These are phyloP conservation scores for Lepidurus packardi DNA, from an alignment of 1,140 invertebrate genomes.

Conservation along the genomic window DNA sequence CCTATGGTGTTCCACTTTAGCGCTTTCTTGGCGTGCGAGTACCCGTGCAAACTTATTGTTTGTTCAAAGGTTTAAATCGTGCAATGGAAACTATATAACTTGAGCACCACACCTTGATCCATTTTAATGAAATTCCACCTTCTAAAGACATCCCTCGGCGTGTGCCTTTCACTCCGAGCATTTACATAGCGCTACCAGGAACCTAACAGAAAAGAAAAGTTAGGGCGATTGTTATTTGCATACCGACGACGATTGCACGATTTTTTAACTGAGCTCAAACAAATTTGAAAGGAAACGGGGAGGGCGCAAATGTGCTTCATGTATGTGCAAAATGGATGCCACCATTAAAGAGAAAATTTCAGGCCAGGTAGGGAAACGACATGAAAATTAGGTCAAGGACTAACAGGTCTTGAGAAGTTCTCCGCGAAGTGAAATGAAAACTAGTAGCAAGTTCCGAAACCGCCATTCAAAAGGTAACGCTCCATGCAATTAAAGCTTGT, in stretches of 20 bases:
- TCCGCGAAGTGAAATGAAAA: too few species aligned
- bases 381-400: constrained; percentile 3
- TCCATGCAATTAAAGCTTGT: too few species aligned
- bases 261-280: not conserved
- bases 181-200: not conserved
- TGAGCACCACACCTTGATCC: not conserved
- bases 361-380: not conserved
- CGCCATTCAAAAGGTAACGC: too few species aligned
- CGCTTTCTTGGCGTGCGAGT: not conserved
- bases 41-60: not conserved
- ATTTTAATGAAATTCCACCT: not conserved
- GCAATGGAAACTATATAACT: not conserved
- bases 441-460: too few species aligned
- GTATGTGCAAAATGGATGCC: not conserved
- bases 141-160: not conserved
- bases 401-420: not conserved
- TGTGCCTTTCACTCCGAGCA: not conserved
- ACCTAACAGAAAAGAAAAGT: not conserved
- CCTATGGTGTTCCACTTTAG: too few species aligned
- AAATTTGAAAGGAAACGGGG: not conserved
- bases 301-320: not conserved
- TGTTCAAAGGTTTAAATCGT: not conserved
- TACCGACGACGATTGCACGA: too few species aligned
- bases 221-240: too few species aligned
- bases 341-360: constrained; percentile 1